phyloP scores from a whole-genome alignment of 2,888 invertebrate genomes.

The Gastracanthus pulcherrimus region DNA sequence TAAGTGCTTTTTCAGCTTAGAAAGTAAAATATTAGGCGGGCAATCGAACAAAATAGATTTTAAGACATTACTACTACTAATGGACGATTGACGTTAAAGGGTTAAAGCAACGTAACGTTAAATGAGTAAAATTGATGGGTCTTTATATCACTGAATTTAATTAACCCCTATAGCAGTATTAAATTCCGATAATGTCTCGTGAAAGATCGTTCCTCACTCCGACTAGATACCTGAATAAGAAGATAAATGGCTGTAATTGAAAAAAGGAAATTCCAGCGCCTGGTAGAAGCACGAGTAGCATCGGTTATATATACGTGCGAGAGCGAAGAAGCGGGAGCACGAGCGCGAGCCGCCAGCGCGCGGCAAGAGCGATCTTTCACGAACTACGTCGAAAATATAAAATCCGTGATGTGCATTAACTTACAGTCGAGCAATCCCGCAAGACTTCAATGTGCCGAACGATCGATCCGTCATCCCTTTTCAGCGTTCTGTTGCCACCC shows the following conservation, averaged over 20 bases:
- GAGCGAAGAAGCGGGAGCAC: no score
- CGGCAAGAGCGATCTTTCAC: neutral
- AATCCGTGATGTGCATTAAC: constrained; percentile 10
- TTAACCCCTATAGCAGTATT: constrained; percentile 26
- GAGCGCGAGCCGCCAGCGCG: no score
- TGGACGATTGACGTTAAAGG: no score
- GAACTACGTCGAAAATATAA: constrained; percentile 8
- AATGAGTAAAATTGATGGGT: neutral
- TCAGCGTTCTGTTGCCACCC: no score
- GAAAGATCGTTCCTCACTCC: neutral
- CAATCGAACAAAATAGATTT: no score
- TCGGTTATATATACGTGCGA: no score
- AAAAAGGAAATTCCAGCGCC: neutral
- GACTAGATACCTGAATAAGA: neutral
- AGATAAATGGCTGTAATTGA: constrained; percentile 20
- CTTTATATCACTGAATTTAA: constrained; percentile 5
- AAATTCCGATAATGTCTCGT: constrained; percentile 1
- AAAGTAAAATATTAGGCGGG: no score
- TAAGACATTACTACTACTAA: no score
- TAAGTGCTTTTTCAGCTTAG: no score
- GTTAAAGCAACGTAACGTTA: no score
- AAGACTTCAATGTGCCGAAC: neutral
- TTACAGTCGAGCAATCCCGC: constrained; percentile 6
- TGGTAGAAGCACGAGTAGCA: neutral
- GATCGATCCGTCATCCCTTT: constrained; percentile 22